Evolutionary conservation across 1,140 invertebrate species (phyloP).

Genomic region (Drosophila tani): DNA sequence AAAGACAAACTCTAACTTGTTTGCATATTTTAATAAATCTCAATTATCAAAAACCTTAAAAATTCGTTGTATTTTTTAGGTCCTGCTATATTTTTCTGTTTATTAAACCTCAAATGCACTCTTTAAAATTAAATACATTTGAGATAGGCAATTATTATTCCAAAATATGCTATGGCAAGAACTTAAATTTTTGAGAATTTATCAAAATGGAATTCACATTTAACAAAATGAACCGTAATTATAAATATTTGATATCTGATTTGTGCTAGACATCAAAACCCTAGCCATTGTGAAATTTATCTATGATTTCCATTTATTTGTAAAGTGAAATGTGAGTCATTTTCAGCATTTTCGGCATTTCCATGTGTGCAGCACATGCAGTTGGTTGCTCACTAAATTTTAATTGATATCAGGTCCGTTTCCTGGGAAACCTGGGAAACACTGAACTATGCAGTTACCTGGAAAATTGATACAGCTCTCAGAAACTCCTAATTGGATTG

Average conservation of each 20-base stretch:
- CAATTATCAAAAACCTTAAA: no score
- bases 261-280: not conserved
- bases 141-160: no score
- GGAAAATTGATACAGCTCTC: not conserved
- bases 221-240: not conserved
- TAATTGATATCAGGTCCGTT: not conserved
- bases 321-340: not conserved
- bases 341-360: not conserved
- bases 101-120: not conserved
- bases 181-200: no score
- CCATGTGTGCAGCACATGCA: not conserved
- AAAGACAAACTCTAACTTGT: no score
- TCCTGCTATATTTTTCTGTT: no score
- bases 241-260: not conserved
- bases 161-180: no score
- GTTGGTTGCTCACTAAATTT: not conserved
- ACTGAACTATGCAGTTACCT: not conserved
- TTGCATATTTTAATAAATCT: no score
- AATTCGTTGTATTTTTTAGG: no score
- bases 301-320: not conserved
- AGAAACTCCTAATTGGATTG: conserved; percentile 4
- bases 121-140: no score
- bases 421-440: not conserved
- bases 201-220: not conserved
- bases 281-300: not conserved